Percentiles rank a stretch among this genome's conserved stretches.
Evolutionary conservation across 2,113 vertebrate genomes (phyloP).

Genomic region (Myiagra hebetior): DNA sequence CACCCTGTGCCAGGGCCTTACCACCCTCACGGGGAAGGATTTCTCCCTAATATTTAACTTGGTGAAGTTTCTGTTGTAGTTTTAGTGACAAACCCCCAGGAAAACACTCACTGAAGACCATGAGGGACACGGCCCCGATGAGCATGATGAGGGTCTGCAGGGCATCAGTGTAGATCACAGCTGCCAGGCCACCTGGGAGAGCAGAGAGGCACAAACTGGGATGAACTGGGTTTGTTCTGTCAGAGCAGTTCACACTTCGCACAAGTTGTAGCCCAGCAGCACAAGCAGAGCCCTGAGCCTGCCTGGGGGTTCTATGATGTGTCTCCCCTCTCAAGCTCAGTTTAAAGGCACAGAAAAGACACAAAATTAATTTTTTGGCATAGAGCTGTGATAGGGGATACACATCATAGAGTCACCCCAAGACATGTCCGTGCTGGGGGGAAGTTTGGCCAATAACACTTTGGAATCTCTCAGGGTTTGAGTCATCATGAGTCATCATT

Average conservation of each 20-base stretch:
- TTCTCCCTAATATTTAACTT: not conserved
- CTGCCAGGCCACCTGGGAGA: slow-evolving; percentile 88
- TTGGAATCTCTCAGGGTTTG: not conserved
- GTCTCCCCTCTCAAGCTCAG: no score
- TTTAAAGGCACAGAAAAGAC: no score
- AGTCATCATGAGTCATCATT: not conserved
- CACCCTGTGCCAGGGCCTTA: not conserved
- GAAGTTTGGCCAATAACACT: not conserved
- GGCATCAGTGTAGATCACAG: slow-evolving; percentile 96
- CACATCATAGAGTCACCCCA: no score
- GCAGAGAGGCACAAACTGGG: not conserved
- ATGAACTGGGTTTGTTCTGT: not conserved
- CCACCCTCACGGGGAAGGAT: not conserved
- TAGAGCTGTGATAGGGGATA: no score
- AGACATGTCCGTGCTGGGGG: not conserved
- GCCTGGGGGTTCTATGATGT: not conserved
- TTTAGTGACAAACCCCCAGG: not conserved
- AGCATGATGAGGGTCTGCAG: slow-evolving; percentile 93
- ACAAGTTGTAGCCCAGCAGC: not conserved
- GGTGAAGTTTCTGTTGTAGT: not conserved
- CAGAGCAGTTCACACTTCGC: fast-evolving
- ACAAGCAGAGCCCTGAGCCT: fast-evolving
- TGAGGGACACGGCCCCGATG: slow-evolving; percentile 83
- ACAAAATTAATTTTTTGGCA: no score
- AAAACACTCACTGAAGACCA: slow-evolving; percentile 84